Conservation (phyloP, 1,140 invertebrate species). For the Cyclina sinensis region DNA sequence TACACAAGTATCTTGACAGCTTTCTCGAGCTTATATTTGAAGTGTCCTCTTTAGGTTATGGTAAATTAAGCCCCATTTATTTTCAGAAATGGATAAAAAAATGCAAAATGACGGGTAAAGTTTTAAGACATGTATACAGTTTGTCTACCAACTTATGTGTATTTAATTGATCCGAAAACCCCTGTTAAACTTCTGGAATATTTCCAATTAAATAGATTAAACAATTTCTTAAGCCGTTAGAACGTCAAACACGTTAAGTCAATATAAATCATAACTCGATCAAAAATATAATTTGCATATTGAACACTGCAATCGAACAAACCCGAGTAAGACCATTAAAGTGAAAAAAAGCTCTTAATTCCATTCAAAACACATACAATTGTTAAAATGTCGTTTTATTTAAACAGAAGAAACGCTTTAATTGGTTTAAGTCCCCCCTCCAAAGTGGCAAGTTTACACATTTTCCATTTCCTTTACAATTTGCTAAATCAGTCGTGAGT, state of each 20-base stretch:
- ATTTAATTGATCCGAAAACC: neutral
- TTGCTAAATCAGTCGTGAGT: no score
- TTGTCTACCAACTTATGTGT: neutral
- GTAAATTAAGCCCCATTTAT: no score
- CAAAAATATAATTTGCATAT: slow-evolving; percentile 15
- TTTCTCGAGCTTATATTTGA: no score
- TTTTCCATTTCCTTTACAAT: no score
- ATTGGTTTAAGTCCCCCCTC: neutral
- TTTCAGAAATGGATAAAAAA: no score
- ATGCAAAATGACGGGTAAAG: no score
- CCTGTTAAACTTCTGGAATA: slow-evolving; percentile 11
- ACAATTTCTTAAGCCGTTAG: neutral
- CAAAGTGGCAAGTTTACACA: neutral
- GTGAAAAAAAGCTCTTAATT: neutral
- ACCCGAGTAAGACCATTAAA: neutral
- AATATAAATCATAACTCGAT: slow-evolving; percentile 16
- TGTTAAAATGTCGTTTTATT: neutral
- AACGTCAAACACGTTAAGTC: slow-evolving; percentile 14
- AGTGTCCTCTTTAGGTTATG: no score
- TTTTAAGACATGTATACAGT: no score
- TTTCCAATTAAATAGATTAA: slow-evolving; percentile 21
- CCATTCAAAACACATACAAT: neutral
- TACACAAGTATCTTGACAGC: no score
- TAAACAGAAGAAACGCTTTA: neutral
- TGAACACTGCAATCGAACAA: neutral